Evolutionary conservation across 2,797 vertebrate genomes (phyloP).

Genomic region (Helicolenus hilgendorfi): DNA sequence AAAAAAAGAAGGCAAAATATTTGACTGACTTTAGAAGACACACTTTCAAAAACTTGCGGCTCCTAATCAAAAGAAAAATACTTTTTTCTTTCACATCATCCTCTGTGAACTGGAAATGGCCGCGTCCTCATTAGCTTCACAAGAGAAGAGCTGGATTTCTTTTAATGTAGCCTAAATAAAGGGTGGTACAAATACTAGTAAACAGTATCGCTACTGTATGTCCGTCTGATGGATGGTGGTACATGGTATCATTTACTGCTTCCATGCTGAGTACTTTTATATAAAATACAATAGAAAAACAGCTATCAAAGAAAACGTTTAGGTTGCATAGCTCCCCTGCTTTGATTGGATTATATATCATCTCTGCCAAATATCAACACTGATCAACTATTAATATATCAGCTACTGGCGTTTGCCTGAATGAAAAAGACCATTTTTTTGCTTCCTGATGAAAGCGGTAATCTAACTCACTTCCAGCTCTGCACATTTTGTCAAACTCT

Average conservation of each 20-base stretch:
- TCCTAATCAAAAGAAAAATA: slow-evolving; percentile 28
- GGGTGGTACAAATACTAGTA: not conserved
- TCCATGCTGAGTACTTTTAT: not conserved
- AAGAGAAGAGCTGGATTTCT: not conserved
- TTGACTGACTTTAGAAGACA: not conserved
- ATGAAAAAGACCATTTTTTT: not conserved
- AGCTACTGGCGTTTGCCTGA: not conserved
- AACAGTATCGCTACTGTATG: not conserved
- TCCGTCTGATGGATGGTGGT: not conserved
- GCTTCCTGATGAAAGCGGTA: not conserved
- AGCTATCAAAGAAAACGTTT: not conserved
- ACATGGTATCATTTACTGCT: not conserved
- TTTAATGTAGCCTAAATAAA: not conserved
- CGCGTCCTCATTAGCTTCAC: slow-evolving; percentile 21
- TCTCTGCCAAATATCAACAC: not conserved
- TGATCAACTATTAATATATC: not conserved
- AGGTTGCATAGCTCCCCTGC: not conserved
- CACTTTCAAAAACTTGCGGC: not conserved
- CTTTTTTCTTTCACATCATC: slow-evolving; percentile 4
- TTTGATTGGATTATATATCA: not conserved
- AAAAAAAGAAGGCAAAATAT: slow-evolving; percentile 9
- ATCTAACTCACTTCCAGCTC: not conserved
- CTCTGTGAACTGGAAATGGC: not conserved
- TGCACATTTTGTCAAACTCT: slow-evolving; percentile 39
- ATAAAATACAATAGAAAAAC: not conserved